Evolutionary conservation across 2,888 invertebrate genomes (phyloP).

Genomic region (Embidobia sp.): DNA sequence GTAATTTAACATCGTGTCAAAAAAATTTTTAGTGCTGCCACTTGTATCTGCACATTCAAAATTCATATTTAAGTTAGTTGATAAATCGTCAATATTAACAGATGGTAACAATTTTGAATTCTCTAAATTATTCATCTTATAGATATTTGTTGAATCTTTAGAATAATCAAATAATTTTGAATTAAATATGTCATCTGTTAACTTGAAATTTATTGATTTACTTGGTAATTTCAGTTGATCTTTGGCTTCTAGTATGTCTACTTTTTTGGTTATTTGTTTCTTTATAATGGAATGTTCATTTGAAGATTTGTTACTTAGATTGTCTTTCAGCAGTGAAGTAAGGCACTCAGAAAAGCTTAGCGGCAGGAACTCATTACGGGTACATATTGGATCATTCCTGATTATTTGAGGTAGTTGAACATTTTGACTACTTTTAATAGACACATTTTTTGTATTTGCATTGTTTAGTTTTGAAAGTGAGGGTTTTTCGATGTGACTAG

Average conservation of each 20-base stretch:
- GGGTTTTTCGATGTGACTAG: conserved; percentile 4
- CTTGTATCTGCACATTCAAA: too few species aligned
- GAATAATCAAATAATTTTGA: conserved; percentile 25
- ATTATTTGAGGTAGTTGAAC: conserved; percentile 43
- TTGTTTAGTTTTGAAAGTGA: not conserved
- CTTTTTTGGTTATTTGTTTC: conserved; percentile 2
- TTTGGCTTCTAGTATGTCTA: conserved; percentile 6
- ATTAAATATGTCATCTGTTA: conserved; percentile 29
- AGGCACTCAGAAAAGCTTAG: conserved; percentile 46
- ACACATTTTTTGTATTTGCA: not conserved
- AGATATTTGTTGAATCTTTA: conserved; percentile 25
- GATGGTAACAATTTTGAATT: conserved; percentile 23
- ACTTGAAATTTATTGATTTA: conserved; percentile 23
- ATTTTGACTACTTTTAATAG: conserved; percentile 16
- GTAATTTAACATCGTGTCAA: conserved; percentile 54
- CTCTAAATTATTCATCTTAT: conserved; percentile 26
- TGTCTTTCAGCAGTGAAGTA: conserved; percentile 24
- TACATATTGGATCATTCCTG: conserved; percentile 11
- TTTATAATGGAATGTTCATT: conserved; percentile 3
- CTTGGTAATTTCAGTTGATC: conserved; percentile 18
- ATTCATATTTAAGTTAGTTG: not conserved
- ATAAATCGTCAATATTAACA: conserved; percentile 26
- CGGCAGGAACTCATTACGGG: conserved; percentile 32
- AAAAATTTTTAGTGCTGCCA: conserved; percentile 19
- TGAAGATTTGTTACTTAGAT: conserved; percentile 19